Evolutionary conservation across 2,113 vertebrate genomes (phyloP).

Genomic region (Paratilapia polleni): DNA sequence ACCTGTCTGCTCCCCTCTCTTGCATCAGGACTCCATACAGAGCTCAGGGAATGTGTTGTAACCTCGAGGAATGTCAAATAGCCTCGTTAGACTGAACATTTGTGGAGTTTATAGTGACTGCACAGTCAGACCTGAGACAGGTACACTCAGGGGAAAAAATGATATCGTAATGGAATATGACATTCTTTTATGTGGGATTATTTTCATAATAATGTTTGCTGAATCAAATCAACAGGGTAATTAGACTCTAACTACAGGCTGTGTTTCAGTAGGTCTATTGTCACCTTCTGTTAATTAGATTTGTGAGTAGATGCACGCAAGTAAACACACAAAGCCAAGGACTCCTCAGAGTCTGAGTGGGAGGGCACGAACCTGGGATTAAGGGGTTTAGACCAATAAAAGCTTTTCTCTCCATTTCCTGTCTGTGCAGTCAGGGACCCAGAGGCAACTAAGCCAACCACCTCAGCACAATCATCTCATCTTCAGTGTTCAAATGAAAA

Average conservation of each 20-base stretch:
- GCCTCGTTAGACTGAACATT: conserved; percentile 19
- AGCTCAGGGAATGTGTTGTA: conserved; percentile 57
- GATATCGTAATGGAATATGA: conserved; percentile 10
- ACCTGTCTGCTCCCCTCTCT: conserved; percentile 46
- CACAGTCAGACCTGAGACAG: background rate
- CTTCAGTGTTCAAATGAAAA: conserved; percentile 38
- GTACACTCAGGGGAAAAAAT: conserved; percentile 12
- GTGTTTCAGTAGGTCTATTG: conserved; percentile 21
- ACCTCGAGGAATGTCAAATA: conserved; percentile 70
- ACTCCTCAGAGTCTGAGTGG: conserved; percentile 21
- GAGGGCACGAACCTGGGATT: conserved; percentile 31
- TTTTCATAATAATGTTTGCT: conserved; percentile 11
- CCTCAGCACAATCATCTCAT: conserved; percentile 37
- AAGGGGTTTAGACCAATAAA: conserved; percentile 49
- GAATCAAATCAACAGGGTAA: conserved; percentile 4
- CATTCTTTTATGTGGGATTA: conserved; percentile 4
- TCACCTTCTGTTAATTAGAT: conserved; percentile 32
- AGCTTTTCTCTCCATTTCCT: conserved; percentile 49
- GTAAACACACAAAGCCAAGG: conserved; percentile 19
- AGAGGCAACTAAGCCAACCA: conserved; percentile 4
- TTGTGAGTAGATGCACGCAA: conserved; percentile 2
- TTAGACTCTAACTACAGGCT: conserved; percentile 3
- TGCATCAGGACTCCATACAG: conserved; percentile 43
- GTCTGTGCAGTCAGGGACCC: conserved; percentile 14
- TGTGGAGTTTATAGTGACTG: conserved; percentile 19